Percentiles rank a stretch among this genome's conserved stretches.
phyloP scores from a whole-genome alignment of 2,797 vertebrate genomes.

The Balearica regulorum region DNA sequence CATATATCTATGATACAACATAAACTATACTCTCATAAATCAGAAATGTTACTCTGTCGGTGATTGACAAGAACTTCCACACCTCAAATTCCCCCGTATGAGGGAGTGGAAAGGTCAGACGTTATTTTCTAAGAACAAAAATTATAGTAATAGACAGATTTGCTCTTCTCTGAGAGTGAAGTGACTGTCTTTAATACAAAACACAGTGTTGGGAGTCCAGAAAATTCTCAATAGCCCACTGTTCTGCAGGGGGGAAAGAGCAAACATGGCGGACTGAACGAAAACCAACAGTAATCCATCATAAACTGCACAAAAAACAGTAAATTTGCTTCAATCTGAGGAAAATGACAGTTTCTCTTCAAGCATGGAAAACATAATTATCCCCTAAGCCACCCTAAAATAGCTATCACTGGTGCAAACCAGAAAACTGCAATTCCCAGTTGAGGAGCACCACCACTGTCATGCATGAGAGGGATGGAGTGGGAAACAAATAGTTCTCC shows the following conservation, averaged over 20 bases:
- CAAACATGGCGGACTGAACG: background rate
- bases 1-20: background rate
- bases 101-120: background rate
- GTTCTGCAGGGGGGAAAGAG: background rate
- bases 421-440: background rate
- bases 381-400: background rate
- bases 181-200: background rate
- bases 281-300: background rate
- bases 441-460: background rate
- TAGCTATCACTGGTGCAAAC: background rate
- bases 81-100: background rate
- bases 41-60: background rate
- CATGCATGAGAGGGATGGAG: background rate
- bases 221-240: background rate
- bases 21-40: background rate
- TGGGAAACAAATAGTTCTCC: background rate
- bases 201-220: background rate
- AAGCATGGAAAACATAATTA: slow-evolving; percentile 7
- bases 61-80: background rate
- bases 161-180: background rate
- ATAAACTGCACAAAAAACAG: background rate
- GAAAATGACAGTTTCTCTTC: background rate
- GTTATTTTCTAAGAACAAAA: background rate
- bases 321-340: slow-evolving; percentile 3
- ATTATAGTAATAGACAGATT: background rate